Percentiles rank a stretch among this genome's conserved stretches.
phyloP scores from a whole-genome alignment of 2,113 vertebrate genomes.

The Peucedramus taeniatus region DNA sequence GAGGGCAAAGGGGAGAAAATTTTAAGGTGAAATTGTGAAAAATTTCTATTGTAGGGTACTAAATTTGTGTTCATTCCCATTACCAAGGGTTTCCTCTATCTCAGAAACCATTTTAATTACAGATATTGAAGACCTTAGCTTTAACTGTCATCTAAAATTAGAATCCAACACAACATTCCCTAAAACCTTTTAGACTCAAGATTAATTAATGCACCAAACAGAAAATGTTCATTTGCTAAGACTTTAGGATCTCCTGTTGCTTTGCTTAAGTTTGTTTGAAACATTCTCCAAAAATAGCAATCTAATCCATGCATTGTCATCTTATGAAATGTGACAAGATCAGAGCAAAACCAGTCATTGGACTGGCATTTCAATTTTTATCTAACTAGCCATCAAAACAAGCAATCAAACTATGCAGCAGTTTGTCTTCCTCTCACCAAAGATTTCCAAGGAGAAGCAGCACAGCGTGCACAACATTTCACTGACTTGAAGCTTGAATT shows the following conservation, averaged over 20 bases:
- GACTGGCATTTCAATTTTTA: not conserved
- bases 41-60: not conserved
- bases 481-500: not conserved
- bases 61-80: conserved; percentile 3
- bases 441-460: not conserved
- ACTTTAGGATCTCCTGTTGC: not conserved
- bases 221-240: not conserved
- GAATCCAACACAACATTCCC: not conserved
- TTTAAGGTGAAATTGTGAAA: not conserved
- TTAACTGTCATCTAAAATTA: conserved; percentile 22
- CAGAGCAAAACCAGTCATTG: not conserved
- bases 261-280: not conserved
- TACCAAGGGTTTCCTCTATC: not conserved
- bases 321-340: not conserved
- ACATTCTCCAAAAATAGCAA: not conserved
- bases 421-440: not conserved
- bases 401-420: not conserved
- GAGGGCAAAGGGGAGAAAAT: not conserved
- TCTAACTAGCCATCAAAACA: not conserved
- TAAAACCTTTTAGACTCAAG: not conserved
- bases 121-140: conserved; percentile 29
- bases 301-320: not conserved
- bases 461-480: not conserved
- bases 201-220: not conserved
- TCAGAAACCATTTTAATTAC: conserved; percentile 1